Evolutionary conservation across 1,140 invertebrate species (phyloP).

Genomic region (Hyles euphorbiae): DNA sequence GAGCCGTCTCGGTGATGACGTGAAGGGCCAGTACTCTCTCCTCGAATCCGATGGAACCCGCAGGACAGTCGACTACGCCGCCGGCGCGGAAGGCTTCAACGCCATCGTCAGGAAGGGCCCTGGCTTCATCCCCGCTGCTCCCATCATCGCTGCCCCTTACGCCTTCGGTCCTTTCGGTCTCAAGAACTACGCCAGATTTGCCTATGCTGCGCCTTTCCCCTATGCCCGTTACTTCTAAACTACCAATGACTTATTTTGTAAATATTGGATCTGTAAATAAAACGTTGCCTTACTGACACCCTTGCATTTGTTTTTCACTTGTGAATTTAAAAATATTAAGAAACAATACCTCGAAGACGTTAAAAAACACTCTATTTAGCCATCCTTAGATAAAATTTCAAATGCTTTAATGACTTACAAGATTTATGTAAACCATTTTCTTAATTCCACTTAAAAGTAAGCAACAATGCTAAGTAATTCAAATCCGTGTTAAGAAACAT

Average conservation of each 20-base stretch:
- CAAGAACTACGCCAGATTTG: constrained; percentile 7
- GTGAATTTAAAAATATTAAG: no score
- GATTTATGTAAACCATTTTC: no score
- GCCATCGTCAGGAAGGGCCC: constrained; percentile 62
- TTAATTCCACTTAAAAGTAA: no score
- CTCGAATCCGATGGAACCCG: constrained; percentile 70
- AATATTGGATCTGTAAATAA: constrained; percentile 35
- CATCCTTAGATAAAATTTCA: no score
- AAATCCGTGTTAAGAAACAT: no score
- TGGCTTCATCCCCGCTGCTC: constrained; percentile 22
- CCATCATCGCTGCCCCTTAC: constrained; percentile 9
- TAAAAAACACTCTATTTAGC: no score
- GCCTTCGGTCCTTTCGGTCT: constrained; percentile 9
- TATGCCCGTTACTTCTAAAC: constrained; percentile 16
- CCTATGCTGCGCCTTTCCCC: constrained; percentile 11
- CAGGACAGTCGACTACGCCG: constrained; percentile 67
- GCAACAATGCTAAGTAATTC: no score
- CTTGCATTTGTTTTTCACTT: no score
- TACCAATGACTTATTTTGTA: constrained; percentile 22
- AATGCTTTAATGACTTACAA: no score
- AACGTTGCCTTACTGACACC: constrained; percentile 2
- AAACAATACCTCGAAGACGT: no score
- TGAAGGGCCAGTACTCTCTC: constrained; percentile 70
- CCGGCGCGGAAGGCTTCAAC: constrained; percentile 67
- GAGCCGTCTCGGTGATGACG: constrained; percentile 72